Percentiles rank a stretch among this genome's conserved stretches.
These are phyloP conservation scores for Hyposoter didymator DNA, from an alignment of 2,888 invertebrate genomes.

Conservation along the genomic window DNA sequence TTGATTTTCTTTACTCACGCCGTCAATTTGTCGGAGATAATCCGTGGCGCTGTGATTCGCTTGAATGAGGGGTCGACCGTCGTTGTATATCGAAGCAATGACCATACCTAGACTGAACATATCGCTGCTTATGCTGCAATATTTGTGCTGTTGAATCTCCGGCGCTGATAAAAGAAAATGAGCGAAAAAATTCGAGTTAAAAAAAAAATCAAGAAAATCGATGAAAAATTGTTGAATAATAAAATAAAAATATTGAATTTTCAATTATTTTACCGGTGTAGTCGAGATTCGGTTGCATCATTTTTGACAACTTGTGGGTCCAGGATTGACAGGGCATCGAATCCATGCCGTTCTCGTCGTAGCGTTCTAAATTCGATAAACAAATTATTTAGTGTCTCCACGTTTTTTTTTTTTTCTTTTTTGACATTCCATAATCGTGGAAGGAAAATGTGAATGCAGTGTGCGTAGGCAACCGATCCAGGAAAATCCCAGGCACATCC, in stretches of 20 bases:
- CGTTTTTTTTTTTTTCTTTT: background rate
- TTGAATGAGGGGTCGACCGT: constrained; percentile 94
- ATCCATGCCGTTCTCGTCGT: constrained; percentile 66
- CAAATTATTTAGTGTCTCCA: background rate
- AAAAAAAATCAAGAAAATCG: background rate
- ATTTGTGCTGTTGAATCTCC: constrained; percentile 94
- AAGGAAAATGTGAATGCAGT: too few relatives aligned
- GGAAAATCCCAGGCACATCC: too few relatives aligned
- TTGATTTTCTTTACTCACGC: constrained; percentile 87
- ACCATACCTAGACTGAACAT: constrained; percentile 99
- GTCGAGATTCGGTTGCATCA: constrained; percentile 97
- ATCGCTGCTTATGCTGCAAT: constrained; percentile 95
- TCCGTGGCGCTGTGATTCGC: constrained; percentile 95
- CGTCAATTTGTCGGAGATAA: constrained; percentile 95
- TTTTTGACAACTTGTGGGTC: constrained; percentile 95
- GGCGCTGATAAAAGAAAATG: constrained; percentile 89
- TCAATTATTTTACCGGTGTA: constrained; percentile 89
- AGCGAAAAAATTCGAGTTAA: background rate
- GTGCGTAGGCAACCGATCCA: too few relatives aligned
- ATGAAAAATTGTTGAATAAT: background rate
- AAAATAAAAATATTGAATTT: background rate
- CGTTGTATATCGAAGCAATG: constrained; percentile 96
- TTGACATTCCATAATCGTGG: background rate
- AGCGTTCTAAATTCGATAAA: constrained; percentile 87
- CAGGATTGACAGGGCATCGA: constrained; percentile 93